phyloP scores from a whole-genome alignment of 1,140 invertebrate species.

The Drosophila aff. region DNA sequence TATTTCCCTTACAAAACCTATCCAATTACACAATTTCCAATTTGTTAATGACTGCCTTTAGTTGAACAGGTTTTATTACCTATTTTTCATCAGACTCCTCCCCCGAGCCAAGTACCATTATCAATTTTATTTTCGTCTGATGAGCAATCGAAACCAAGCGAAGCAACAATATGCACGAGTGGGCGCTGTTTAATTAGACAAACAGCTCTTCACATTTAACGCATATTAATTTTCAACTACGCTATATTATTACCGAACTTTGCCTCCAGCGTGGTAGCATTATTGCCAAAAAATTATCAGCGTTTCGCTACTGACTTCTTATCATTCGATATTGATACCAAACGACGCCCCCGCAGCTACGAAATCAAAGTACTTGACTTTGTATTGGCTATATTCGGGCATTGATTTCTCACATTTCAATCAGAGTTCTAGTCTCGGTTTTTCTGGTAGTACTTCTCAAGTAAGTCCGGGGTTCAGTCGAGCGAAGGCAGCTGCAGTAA shows the following conservation, averaged over 20 bases:
- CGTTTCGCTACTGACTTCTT: constrained; percentile 15
- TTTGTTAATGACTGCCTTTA: constrained; percentile 25
- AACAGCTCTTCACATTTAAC: constrained; percentile 51
- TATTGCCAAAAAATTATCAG: constrained; percentile 47
- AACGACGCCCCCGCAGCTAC: constrained; percentile 29
- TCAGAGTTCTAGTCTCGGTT: constrained; percentile 36
- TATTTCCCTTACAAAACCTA: neutral
- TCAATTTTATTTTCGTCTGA: constrained; percentile 25
- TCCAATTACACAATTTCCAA: neutral
- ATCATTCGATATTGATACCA: constrained; percentile 39
- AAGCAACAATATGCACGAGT: constrained; percentile 9
- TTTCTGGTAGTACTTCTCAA: constrained; percentile 3
- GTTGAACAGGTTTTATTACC: neutral
- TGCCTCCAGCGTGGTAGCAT: neutral
- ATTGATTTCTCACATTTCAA: constrained; percentile 73
- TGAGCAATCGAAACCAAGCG: neutral
- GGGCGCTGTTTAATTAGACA: constrained; percentile 37
- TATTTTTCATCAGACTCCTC: neutral
- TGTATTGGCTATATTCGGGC: constrained; percentile 38
- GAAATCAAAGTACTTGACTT: constrained; percentile 47
- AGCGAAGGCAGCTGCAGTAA: constrained; percentile 52
- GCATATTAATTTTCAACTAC: constrained; percentile 69
- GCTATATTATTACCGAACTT: constrained; percentile 36
- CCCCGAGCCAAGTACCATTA: constrained; percentile 4
- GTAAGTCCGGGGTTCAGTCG: constrained; percentile 32